Base-by-base conservation (phyloP, 2,113 vertebrate genomes). In the Petrocephalus microphthalmus region DNA sequence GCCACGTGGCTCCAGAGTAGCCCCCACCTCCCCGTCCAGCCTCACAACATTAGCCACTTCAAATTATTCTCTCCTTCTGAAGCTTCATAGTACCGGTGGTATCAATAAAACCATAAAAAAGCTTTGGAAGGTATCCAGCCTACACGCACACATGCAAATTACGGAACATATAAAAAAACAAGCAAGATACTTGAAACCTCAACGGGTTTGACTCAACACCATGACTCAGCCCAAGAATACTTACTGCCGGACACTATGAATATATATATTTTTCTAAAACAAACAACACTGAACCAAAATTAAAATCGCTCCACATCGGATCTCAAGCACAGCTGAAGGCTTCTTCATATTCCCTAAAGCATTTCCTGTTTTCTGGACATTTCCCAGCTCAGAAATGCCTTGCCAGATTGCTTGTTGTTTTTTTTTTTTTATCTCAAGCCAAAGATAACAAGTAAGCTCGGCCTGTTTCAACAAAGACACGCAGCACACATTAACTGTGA, bases 1-100 rank as follows among this genome's bases (percentile, higher is more conserved):
- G n/a, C n/a, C n/a, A 87, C 47, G 57, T 71, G 22, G 47, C 82
- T 90, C 87, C 87, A 86, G 88, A 67, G 67, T 88, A 3, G 45
- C 7, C 88, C 37, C 86, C 53, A 47, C 57, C 47, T 19, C 22
- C 84, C 8, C 56, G 49, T 33, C 78, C n/a, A 17, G 8, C 78
- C 51, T 19, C 19, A 19, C 78, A 82, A 1, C 17, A 45, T 19
- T 25, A 13, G 33, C 84, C 7, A 51, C 11, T n/a, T 85, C 42
- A 33, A 33, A 13, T 17, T 52, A 29, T 45, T 74, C 20, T 29
- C 22, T 51, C 47, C 52, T 6, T 17, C 67, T 22, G 51, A 5
- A 25, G 8, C 51, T 53, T 81, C 60, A 42, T 49, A 64, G 60
- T 5, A 74, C 17, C 33, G 67, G 15, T 37, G 33, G 33, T 37